Conservation (phyloP, 2,797 vertebrate genomes). For the Squalus acanthias region DNA sequence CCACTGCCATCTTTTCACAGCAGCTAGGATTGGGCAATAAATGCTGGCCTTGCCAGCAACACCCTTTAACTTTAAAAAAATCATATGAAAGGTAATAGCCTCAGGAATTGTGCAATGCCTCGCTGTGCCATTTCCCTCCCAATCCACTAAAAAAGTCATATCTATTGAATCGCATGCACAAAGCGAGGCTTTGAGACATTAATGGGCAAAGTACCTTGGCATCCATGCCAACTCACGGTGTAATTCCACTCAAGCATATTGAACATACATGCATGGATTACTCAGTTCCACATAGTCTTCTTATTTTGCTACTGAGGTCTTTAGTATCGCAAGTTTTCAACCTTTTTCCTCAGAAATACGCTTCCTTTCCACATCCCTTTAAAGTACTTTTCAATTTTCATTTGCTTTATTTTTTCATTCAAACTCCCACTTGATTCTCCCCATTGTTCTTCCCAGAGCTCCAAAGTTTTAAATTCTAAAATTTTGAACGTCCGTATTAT, state of each 20-base stretch:
- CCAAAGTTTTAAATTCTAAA: neutral
- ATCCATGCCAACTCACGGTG: neutral
- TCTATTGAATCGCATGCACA: neutral
- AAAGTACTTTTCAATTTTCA: neutral
- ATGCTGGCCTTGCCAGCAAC: neutral
- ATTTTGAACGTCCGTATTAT: neutral
- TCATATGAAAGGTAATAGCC: neutral
- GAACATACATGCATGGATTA: neutral
- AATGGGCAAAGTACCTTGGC: neutral
- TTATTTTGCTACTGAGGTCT: neutral
- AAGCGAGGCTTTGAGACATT: neutral
- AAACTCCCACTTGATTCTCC: neutral
- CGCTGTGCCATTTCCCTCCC: neutral
- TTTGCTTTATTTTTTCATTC: neutral
- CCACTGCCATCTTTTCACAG: neutral
- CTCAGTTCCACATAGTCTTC: neutral
- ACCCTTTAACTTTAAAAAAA: neutral
- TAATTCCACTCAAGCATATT: neutral
- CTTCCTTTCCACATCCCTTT: neutral
- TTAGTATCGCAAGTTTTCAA: neutral
- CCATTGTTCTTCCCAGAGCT: neutral
- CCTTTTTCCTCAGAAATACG: neutral
- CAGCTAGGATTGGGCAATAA: neutral
- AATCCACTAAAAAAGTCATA: neutral
- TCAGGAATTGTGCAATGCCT: neutral